These are phyloP conservation scores for Rhinolophus sinicus DNA, from an alignment of 2,113 vertebrate species.

Conservation along the genomic window DNA sequence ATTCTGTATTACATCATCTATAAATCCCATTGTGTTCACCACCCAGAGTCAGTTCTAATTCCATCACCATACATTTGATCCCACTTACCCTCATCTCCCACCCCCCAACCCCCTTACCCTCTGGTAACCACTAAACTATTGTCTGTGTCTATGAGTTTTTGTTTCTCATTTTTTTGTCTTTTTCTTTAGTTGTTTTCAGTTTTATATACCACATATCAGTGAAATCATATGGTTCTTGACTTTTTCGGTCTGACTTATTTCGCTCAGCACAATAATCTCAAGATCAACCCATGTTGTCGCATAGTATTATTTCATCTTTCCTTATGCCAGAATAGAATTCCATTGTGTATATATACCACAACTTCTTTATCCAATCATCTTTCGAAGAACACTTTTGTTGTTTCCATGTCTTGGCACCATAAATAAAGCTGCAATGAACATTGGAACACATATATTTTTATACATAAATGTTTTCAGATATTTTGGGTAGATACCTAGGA, in stretches of 20 bases:
- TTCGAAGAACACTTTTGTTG: no score
- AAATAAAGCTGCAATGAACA: no score
- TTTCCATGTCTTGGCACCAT: no score
- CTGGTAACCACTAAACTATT: neutral
- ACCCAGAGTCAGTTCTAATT: no score
- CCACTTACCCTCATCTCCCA: neutral
- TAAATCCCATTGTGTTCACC: no score
- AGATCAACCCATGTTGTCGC: neutral
- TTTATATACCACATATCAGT: neutral
- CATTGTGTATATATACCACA: no score
- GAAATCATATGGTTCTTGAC: neutral
- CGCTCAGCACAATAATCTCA: neutral
- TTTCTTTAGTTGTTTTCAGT: neutral
- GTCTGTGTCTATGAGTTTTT: neutral
- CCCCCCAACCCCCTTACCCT: neutral
- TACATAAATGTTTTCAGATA: no score
- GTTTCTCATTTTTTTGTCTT: no score
- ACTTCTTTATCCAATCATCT: no score
- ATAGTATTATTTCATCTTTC: neutral
- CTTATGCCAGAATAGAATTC: neutral
- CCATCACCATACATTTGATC: neutral
- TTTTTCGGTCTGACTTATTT: neutral
- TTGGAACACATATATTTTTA: no score
- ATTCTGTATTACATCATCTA: no score
- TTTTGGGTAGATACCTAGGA: no score